phyloP scores from a whole-genome alignment of 2,113 vertebrate species.

The Burhinus oedicnemus region DNA sequence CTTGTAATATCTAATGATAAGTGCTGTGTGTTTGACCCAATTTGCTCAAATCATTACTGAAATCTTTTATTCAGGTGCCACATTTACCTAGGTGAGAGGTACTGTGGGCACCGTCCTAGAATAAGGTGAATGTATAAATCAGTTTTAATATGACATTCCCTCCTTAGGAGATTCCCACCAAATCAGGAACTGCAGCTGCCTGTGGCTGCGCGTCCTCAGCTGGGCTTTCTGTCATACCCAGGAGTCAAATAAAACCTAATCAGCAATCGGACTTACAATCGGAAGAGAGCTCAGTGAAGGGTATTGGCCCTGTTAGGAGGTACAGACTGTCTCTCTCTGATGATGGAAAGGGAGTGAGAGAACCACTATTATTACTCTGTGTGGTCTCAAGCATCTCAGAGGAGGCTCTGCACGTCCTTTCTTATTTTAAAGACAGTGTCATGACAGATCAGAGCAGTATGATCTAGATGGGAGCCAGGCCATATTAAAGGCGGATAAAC shows the following conservation, averaged over 20 bases:
- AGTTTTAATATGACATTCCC: not conserved
- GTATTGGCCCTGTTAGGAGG: not conserved
- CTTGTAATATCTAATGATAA: not conserved
- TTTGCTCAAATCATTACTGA: not conserved
- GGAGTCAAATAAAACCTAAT: not conserved
- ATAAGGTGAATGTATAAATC: not conserved
- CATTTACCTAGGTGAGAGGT: not conserved
- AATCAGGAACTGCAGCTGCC: not conserved
- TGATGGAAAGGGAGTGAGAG: not conserved
- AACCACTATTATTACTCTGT: not conserved
- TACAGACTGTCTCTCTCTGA: not conserved
- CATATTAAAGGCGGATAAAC: constrained; percentile 35
- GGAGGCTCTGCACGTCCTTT: not conserved
- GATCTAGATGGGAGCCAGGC: constrained; percentile 37
- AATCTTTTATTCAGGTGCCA: not conserved
- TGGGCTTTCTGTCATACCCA: not conserved
- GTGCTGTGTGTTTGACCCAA: not conserved
- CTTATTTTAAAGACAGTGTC: constrained; percentile 27
- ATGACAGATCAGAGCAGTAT: not conserved
- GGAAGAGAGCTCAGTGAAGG: not conserved
- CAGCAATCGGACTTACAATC: accelerated
- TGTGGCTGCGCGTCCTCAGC: not conserved
- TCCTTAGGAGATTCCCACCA: not conserved
- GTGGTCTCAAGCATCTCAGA: not conserved
- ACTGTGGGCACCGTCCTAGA: not conserved